Evolutionary conservation across 2,888 invertebrate species (phyloP).

Genomic region (Melitaea athalia): DNA sequence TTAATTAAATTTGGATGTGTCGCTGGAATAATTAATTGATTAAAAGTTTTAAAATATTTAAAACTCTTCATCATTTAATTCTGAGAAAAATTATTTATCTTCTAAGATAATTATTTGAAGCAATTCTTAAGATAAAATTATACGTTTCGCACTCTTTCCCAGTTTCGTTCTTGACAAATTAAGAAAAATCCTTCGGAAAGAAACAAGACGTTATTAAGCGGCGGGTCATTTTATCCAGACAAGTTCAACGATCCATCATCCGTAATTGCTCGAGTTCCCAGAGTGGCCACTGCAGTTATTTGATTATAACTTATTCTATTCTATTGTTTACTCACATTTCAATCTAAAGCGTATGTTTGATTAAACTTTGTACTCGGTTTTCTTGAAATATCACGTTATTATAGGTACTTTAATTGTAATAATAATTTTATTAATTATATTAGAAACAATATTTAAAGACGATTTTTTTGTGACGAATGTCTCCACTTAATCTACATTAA

Average conservation of each 20-base stretch:
- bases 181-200: slow-evolving; percentile 58
- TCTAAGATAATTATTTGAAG: not conserved
- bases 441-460: too few relatives aligned
- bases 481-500: too few relatives aligned
- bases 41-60: not conserved
- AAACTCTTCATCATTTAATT: not conserved
- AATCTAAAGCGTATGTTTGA: not conserved
- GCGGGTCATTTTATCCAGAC: slow-evolving; percentile 32
- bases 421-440: too few relatives aligned
- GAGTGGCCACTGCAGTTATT: slow-evolving; percentile 10
- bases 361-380: not conserved
- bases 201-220: slow-evolving; percentile 56
- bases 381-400: not conserved
- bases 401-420: too few relatives aligned
- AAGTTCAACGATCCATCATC: slow-evolving; percentile 31
- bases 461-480: too few relatives aligned
- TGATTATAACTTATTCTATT: slow-evolving; percentile 13
- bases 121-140: slow-evolving; percentile 18
- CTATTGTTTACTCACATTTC: slow-evolving; percentile 1
- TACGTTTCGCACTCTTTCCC: slow-evolving; percentile 9
- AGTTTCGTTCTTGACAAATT: slow-evolving; percentile 56
- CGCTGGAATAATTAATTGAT: not conserved
- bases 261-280: slow-evolving; percentile 32
- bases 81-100: not conserved
- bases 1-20: not conserved